Conservation (phyloP, 2,888 invertebrate genomes). For the Diarsia mendica region DNA sequence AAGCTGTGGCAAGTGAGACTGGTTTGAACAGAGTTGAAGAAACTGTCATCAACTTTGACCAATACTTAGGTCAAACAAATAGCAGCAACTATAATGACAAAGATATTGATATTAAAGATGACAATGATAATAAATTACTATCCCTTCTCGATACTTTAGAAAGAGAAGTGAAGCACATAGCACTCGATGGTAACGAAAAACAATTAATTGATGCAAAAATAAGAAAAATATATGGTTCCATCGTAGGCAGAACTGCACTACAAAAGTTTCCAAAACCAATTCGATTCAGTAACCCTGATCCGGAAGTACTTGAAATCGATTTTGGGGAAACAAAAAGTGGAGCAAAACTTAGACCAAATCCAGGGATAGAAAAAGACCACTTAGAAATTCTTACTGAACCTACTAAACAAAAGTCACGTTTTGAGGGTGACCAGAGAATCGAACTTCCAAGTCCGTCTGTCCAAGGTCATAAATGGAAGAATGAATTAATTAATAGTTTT, state of each 20-base stretch:
- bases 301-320: slow-evolving; percentile 47
- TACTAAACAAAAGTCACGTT: slow-evolving; percentile 21
- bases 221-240: slow-evolving; percentile 78
- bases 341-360: slow-evolving; percentile 23
- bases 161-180: slow-evolving; percentile 77
- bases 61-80: slow-evolving; percentile 55
- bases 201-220: slow-evolving; percentile 80
- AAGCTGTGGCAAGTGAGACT: slow-evolving; percentile 55
- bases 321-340: slow-evolving; percentile 41
- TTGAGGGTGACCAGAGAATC: slow-evolving; percentile 5
- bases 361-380: slow-evolving; percentile 21
- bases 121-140: slow-evolving; percentile 75
- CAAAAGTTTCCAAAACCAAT: slow-evolving; percentile 32
- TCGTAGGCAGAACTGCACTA: slow-evolving; percentile 68
- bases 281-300: slow-evolving; percentile 19
- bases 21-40: slow-evolving; percentile 67
- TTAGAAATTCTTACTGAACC: background rate
- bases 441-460: slow-evolving; percentile 23
- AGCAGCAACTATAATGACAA: slow-evolving; percentile 30
- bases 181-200: slow-evolving; percentile 75
- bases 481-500: slow-evolving; percentile 32
- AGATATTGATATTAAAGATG: slow-evolving; percentile 63
- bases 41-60: slow-evolving; percentile 65
- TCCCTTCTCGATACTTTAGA: slow-evolving; percentile 78
- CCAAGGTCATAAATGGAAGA: slow-evolving; percentile 37